These are phyloP conservation scores for Tadarida brasiliensis DNA, from an alignment of 2,797 vertebrate species.

Conservation along the genomic window DNA sequence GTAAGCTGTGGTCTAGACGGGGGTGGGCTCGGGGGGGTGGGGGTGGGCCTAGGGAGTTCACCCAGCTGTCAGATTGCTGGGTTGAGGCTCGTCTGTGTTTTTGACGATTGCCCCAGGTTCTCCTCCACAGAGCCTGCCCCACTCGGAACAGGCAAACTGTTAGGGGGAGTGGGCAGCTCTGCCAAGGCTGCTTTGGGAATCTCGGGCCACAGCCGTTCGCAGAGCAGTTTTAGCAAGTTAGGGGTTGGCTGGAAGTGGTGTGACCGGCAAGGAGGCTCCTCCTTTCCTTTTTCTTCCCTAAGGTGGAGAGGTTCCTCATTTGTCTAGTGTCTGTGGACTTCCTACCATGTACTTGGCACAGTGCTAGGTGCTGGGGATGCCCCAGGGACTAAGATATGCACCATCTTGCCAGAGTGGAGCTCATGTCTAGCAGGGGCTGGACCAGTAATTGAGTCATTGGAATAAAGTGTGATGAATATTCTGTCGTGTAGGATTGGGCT, in stretches of 20 bases:
- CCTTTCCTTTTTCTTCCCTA: neutral
- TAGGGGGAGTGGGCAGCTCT: neutral
- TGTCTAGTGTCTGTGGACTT: neutral
- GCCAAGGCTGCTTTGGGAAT: neutral
- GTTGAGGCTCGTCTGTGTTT: neutral
- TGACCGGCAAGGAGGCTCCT: neutral
- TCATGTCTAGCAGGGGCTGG: neutral
- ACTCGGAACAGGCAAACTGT: neutral
- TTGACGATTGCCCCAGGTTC: neutral
- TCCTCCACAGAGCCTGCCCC: neutral
- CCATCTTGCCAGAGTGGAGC: neutral
- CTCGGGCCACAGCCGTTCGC: neutral
- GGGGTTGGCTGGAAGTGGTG: neutral
- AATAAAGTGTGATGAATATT: neutral
- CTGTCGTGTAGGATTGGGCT: neutral
- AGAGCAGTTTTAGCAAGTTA: neutral
- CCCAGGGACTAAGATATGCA: neutral
- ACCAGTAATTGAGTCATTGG: neutral
- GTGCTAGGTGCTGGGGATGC: neutral
- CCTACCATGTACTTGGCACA: neutral
- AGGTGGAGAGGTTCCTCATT: neutral
- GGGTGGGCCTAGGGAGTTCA: neutral
- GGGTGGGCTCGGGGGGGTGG: rapidly evolving
- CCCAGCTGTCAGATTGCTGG: neutral
- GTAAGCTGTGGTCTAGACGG: conserved; percentile 23